phyloP scores from a whole-genome alignment of 2,888 invertebrate species.

The Meliscaeva auricollis region DNA sequence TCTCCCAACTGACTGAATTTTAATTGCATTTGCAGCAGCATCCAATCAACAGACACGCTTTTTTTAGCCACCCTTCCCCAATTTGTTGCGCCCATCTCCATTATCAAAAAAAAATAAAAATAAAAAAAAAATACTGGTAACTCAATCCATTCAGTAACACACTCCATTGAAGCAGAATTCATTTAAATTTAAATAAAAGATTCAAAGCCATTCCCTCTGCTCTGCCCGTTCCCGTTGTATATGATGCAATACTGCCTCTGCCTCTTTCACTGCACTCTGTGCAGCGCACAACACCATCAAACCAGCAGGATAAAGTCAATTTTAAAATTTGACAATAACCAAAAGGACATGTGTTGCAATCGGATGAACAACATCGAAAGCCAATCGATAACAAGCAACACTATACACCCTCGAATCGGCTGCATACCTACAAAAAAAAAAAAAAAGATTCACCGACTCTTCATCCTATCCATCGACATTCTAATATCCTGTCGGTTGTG shows the following conservation, averaged over 20 bases:
- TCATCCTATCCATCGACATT: constrained; percentile 58
- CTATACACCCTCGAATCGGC: constrained; percentile 11
- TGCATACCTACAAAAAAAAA: constrained; percentile 3
- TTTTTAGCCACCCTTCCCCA: neutral
- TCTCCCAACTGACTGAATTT: constrained; percentile 34
- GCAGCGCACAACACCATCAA: constrained; percentile 11
- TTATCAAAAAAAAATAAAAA: constrained; percentile 17
- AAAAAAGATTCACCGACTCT: constrained; percentile 20
- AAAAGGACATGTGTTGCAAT: constrained; percentile 72
- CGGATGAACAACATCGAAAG: constrained; percentile 67
- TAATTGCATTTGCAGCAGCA: constrained; percentile 57
- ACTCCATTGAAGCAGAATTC: constrained; percentile 64
- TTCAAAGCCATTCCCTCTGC: constrained; percentile 3
- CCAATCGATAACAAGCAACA: constrained; percentile 70
- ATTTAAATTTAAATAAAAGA: constrained; percentile 72
- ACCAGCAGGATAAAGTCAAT: constrained; percentile 71
- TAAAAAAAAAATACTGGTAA: constrained; percentile 25
- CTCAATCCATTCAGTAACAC: constrained; percentile 51
- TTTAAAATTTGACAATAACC: constrained; percentile 71
- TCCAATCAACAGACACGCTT: constrained; percentile 46
- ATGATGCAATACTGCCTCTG: constrained; percentile 13
- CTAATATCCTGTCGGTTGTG: constrained; percentile 70
- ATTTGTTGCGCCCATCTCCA: constrained; percentile 30
- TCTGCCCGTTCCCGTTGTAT: neutral
- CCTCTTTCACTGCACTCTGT: neutral